Conservation (phyloP, 1,140 invertebrate species). For the Halictus rubicundus region DNA sequence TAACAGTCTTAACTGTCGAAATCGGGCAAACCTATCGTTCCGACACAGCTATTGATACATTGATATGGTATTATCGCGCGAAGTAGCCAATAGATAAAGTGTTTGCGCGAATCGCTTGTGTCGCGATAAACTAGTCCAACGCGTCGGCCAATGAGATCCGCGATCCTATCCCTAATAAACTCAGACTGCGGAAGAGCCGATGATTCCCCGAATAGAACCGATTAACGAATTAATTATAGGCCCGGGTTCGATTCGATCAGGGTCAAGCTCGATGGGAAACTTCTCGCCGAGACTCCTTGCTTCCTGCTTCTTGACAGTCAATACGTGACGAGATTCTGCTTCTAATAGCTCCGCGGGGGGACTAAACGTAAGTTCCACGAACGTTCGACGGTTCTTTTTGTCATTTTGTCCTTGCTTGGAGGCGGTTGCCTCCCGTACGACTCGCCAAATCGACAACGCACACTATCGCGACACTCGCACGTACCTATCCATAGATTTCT, state of each 20-base stretch:
- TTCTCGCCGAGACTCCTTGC: background rate
- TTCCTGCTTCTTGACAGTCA: conserved; percentile 9
- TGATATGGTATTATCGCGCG: no score
- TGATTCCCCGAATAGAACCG: background rate
- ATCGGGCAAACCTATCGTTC: no score
- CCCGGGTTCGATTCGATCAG: conserved; percentile 19
- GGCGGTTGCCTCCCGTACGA: conserved; percentile 12
- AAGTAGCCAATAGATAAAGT: no score
- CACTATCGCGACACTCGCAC: background rate
- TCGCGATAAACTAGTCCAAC: no score
- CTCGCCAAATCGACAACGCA: conserved; percentile 11
- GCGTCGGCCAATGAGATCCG: background rate
- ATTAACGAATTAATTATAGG: conserved; percentile 31
- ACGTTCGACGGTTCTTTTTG: conserved; percentile 8
- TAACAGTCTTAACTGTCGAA: no score
- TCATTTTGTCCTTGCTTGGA: background rate
- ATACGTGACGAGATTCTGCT: conserved; percentile 26
- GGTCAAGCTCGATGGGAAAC: background rate
- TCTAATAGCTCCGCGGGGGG: conserved; percentile 13
- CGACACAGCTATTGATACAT: no score
- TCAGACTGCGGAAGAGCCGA: background rate
- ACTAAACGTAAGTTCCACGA: conserved; percentile 20
- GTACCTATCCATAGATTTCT: conserved; percentile 34
- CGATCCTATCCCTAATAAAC: no score
- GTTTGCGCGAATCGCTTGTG: no score